Evolutionary conservation across 2,888 invertebrate genomes (phyloP), one percentile per base, ranked within the genome.

Genomic region (Phyllotreta striolata): DNA sequence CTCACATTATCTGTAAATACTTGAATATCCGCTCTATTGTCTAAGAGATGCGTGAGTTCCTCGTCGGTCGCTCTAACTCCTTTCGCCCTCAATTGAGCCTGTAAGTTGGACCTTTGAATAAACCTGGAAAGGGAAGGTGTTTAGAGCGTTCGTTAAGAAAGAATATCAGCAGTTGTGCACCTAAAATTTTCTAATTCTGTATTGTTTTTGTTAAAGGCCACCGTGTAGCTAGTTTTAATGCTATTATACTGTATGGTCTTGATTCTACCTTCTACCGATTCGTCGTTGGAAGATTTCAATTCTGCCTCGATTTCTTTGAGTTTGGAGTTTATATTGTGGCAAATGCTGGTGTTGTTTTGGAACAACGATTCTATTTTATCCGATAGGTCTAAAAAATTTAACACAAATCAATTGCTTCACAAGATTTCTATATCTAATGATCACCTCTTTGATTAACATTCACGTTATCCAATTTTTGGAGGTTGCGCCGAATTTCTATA

Each of bases 11-110:
- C 84, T 40, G 84, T 83, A 76, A 85, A 85, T 52, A 84, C 73
- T 59, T 79, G 76, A 71, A 79, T 80, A 61, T 80, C 79, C 63
- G 82, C 80, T 63, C 81, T 80, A 13, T 78, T 78, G 46, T 83
- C 81, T 8, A 84, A 69, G 66, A 83, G 74, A 56, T 74, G 71
- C 24, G 81, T 79, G 5, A 84, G 72, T 73, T 84, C 84, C 70
- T 80, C 79, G 40, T 79, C 81, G 4, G 72, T 72, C 8, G 75
- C 70, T 6, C 68, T 66, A 37, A 77, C 68, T 3, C 76, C 77
- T 71, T 76, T 84, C 63, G 88, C 83, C 57, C 79, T 78, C 70
- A 86, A 82, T 77, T 89, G 88, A 43, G 85, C 83, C 49, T 84
- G 84, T 73, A 88, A 82, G 70, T 87, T 80, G 3, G 78, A 76